Conservation (phyloP, 2,113 vertebrate genomes). For the Caretta caretta region DNA sequence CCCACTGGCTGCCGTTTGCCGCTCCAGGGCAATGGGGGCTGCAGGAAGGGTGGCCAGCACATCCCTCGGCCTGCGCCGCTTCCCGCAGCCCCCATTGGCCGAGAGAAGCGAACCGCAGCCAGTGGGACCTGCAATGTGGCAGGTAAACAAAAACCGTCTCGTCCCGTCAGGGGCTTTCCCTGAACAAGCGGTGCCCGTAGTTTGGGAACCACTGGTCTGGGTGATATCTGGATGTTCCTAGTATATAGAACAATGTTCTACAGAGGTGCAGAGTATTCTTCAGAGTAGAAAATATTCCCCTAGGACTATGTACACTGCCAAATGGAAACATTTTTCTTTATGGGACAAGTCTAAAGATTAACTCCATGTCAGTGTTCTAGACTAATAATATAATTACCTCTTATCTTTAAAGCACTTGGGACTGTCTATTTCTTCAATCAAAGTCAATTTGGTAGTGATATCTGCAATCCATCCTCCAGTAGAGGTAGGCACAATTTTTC, state of each 20-base stretch:
- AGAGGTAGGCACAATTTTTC: too few species aligned
- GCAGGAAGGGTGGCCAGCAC: too few species aligned
- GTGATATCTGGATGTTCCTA: neutral
- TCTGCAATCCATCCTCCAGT: neutral
- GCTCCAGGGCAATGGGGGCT: too few species aligned
- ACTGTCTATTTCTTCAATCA: neutral
- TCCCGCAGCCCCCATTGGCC: too few species aligned
- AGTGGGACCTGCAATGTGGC: too few species aligned
- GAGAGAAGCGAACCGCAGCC: too few species aligned
- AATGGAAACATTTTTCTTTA: neutral
- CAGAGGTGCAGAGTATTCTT: neutral
- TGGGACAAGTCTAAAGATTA: neutral
- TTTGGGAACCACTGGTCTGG: too few species aligned
- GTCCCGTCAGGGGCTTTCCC: too few species aligned
- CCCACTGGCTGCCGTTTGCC: too few species aligned
- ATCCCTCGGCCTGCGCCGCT: too few species aligned
- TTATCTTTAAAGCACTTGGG: neutral
- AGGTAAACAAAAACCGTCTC: too few species aligned
- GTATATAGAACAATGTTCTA: neutral
- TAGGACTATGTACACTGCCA: neutral
- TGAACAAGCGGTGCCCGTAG: too few species aligned
- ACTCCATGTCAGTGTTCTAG: neutral
- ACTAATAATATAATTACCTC: neutral
- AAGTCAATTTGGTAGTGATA: neutral
- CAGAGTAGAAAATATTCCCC: neutral